These are phyloP conservation scores for Marmota monax DNA, from an alignment of 2,113 vertebrate species.

Conservation along the genomic window DNA sequence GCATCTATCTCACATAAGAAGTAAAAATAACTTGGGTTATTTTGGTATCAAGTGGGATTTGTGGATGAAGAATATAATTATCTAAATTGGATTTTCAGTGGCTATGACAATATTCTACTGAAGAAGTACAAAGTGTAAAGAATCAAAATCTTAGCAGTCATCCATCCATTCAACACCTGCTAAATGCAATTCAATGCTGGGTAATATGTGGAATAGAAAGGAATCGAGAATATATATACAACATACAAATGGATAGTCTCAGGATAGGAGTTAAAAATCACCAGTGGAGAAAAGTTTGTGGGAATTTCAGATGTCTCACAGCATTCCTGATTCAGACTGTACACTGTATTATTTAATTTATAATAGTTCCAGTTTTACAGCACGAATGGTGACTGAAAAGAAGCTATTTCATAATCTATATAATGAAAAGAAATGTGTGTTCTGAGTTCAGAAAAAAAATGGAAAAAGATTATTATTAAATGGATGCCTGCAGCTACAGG, in stretches of 20 bases:
- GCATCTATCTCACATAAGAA: not conserved
- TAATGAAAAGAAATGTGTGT: not conserved
- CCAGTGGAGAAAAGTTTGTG: not conserved
- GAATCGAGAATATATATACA: not conserved
- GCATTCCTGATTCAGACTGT: not conserved
- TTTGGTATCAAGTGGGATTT: slow-evolving; percentile 48
- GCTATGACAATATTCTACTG: not conserved
- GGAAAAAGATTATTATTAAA: not conserved
- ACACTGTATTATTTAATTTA: not conserved
- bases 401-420: not conserved
- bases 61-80: slow-evolving; percentile 23
- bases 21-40: slow-evolving; percentile 40
- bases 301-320: not conserved
- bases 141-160: slow-evolving; percentile 30
- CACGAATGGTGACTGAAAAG: not conserved
- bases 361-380: not conserved
- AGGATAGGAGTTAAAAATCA: not conserved
- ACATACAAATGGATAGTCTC: not conserved
- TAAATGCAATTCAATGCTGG: not conserved
- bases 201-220: not conserved
- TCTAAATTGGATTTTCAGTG: slow-evolving; percentile 38
- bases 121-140: not conserved
- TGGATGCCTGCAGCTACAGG: not conserved
- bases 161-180: not conserved
- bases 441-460: slow-evolving; percentile 16